Evolutionary conservation across 37 sponge, comb jelly and placozoan genomes (phyloP), one percentile per base, ranked within the genome.

Genomic region (Aphrocallistes beatrix): DNA sequence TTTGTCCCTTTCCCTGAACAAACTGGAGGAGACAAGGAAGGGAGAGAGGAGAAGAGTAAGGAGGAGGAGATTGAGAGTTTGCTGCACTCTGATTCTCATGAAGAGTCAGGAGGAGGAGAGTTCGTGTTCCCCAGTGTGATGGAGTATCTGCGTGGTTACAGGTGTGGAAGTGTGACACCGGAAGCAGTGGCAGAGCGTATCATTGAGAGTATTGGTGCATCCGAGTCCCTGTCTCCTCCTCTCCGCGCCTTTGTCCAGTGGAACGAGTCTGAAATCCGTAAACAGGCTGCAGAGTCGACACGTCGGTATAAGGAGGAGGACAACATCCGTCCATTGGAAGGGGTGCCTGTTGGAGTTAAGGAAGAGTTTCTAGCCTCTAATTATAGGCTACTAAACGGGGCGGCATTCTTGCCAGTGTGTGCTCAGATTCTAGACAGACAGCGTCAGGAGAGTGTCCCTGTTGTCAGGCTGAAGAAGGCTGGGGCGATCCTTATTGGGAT

Each of bases 401-500:
- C 89, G 38, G 21, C 81, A 23, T 90, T 85, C 37, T 34, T 40
- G 6, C 87, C 91, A 0, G 81, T 48, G 13, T 37, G 85, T 8
- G 37, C 84, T 34, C 47, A 86, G 19, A 84, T 84, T 6, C n/a
- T 86, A 0, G 51, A 51, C 75, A 3, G 75, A 13, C 10, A 60
- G 34, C 75, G 75, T 32, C 75, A 13, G 0, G 93, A 92, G 37
- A 82, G 89, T 45, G 84, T 42, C 23, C 37, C 87, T 39, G 90
- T 83, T 38, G 49, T 75, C 69, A 92, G 88, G 39, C 87, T 96
- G 51, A 88, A 86, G 85, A 39, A 88, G 28, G 85, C 83, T 30
- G 97, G 97, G 32, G 97, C 94, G 21, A 81, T 96, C 3, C 85
- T 96, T 25, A 85, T 96, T 36, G 97, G 97, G 17, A 48, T 94